phyloP scores from a whole-genome alignment of 2,888 invertebrate genomes.

The Sinohyriopsis cumingii region DNA sequence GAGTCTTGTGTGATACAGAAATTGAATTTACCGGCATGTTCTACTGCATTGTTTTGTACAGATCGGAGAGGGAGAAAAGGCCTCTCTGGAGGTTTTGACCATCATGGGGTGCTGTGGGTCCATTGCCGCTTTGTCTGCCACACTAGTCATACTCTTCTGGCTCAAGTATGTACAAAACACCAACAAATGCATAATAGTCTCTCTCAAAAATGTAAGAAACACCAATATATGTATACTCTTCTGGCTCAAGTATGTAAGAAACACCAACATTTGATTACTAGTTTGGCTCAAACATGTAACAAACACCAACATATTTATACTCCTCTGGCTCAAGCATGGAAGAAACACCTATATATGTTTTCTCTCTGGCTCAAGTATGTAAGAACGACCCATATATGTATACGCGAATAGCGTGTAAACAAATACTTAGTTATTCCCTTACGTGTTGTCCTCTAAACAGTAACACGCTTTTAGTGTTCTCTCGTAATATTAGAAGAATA shows the following conservation, averaged over 20 bases:
- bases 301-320: too few species aligned
- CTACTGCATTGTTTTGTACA: slow-evolving; percentile 1
- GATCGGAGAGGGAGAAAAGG: slow-evolving; percentile 4
- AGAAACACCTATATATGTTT: too few species aligned
- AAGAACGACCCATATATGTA: too few species aligned
- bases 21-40: too few species aligned
- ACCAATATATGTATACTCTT: slow-evolving; percentile 18
- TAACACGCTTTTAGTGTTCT: too few species aligned
- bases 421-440: too few species aligned
- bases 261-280: slow-evolving; percentile 1
- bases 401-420: too few species aligned
- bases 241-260: slow-evolving; percentile 32
- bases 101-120: slow-evolving; percentile 38
- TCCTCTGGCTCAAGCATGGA: too few species aligned
- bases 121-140: slow-evolving; percentile 30
- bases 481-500: too few species aligned
- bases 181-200: slow-evolving; percentile 17
- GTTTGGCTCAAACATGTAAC: slow-evolving; percentile 35
- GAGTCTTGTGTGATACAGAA: too few species aligned
- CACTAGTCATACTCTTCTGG: slow-evolving; percentile 34
- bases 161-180: slow-evolving; percentile 28
- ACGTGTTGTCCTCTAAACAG: too few species aligned
- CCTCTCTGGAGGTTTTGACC: slow-evolving; percentile 29
- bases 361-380: too few species aligned
- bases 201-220: slow-evolving; percentile 24